These are phyloP conservation scores for Orthonevra nobilis DNA, from an alignment of 2,888 invertebrate species.

Conservation along the genomic window DNA sequence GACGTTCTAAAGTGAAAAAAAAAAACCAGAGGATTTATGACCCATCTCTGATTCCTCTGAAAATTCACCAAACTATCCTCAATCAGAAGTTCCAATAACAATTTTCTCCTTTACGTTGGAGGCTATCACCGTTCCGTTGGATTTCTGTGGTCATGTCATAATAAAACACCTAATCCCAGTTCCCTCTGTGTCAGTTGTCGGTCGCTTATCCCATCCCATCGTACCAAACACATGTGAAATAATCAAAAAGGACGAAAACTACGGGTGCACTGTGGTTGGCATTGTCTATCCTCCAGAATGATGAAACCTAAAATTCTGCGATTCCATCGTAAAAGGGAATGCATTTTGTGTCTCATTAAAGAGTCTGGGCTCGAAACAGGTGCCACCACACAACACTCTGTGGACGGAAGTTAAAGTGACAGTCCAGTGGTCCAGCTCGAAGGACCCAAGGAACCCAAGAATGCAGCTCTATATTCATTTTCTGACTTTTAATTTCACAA, in stretches of 20 bases:
- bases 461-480: not conserved
- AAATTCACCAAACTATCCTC: too few species aligned
- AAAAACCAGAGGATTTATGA: too few species aligned
- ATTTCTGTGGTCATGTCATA: too few species aligned
- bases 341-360: conserved; percentile 26
- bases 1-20: too few species aligned
- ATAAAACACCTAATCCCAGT: not conserved
- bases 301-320: conserved; percentile 6
- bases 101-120: too few species aligned
- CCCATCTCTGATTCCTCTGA: too few species aligned
- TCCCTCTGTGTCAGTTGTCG: not conserved
- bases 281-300: conserved; percentile 3
- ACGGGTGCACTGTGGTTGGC: conserved; percentile 3
- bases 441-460: conserved; percentile 19
- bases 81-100: too few species aligned
- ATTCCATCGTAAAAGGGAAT: conserved; percentile 20
- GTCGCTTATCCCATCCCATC: not conserved
- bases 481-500: conserved; percentile 40
- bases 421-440: conserved; percentile 17
- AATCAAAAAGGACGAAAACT: not conserved
- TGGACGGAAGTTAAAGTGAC: conserved; percentile 19
- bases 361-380: conserved; percentile 8
- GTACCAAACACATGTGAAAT: not conserved
- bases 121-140: too few species aligned
- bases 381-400: conserved; percentile 1